Percentiles rank a stretch among this genome's conserved stretches.
Conservation (phyloP, 92 coral and sea anemone species). For the Blastomussa wellsi region DNA sequence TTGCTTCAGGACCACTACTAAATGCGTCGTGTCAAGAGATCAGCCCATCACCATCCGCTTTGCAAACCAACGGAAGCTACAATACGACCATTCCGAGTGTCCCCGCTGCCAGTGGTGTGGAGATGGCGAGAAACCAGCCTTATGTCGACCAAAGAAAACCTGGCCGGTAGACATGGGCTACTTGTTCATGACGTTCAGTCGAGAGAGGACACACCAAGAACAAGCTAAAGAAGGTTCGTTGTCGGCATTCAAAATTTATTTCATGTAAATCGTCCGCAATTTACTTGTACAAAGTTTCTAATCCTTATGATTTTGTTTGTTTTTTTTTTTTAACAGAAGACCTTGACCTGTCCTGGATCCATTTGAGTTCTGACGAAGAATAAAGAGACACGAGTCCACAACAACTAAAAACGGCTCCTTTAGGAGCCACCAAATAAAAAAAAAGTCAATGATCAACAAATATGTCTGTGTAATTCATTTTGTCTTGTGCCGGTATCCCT, state of each 20-base stretch:
- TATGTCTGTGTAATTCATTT: no score
- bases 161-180: constrained; percentile 1
- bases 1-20: constrained; percentile 15
- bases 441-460: no score
- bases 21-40: constrained; percentile 7
- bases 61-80: constrained; percentile 17
- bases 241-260: background rate
- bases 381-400: background rate
- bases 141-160: constrained; percentile 2
- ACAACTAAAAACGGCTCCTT: constrained; percentile 76
- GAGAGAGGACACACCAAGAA: constrained; percentile 28
- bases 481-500: no score
- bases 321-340: constrained; percentile 28
- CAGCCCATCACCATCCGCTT: constrained; percentile 31
- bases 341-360: constrained; percentile 31
- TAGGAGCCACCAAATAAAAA: constrained; percentile 80
- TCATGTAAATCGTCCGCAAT: background rate
- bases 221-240: constrained; percentile 29
- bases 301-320: constrained; percentile 3
- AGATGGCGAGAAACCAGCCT: constrained; percentile 16
- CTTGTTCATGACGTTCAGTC: background rate
- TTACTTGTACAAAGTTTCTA: background rate
- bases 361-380: constrained; percentile 27
- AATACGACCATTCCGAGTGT: constrained; percentile 31
- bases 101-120: constrained; percentile 47